Percentiles rank a stretch among this genome's conserved stretches.
These are phyloP conservation scores for Pholis gunnellus DNA, from an alignment of 2,113 vertebrate species.

Conservation along the genomic window DNA sequence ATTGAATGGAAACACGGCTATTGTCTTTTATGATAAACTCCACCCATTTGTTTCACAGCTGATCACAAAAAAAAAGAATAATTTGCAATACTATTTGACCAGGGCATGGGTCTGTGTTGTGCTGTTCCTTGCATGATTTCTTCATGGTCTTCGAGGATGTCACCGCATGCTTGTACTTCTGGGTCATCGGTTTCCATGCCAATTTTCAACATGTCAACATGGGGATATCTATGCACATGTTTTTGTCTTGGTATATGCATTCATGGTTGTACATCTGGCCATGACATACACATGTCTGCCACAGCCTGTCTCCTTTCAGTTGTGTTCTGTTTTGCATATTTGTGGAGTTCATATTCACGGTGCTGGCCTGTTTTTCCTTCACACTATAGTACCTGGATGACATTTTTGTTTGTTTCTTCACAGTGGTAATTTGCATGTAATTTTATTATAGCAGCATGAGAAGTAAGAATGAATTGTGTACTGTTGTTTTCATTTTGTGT, in stretches of 20 bases:
- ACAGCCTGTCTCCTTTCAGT: conserved; percentile 14
- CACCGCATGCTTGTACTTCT: conserved; percentile 61
- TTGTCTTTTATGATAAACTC: not conserved
- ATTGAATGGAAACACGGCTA: not conserved
- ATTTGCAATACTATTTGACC: conserved; percentile 8
- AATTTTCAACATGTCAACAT: conserved; percentile 16
- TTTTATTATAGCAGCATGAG: conserved; percentile 28
- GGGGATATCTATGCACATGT: conserved; percentile 47
- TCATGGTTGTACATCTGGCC: conserved; percentile 33
- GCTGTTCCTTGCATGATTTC: conserved; percentile 67
- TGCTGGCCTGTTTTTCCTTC: conserved; percentile 10
- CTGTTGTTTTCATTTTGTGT: conserved; percentile 6
- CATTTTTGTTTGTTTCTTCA: not conserved
- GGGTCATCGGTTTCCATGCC: conserved; percentile 4
- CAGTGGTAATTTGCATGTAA: conserved; percentile 50
- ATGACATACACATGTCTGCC: conserved; percentile 38
- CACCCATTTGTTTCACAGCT: not conserved
- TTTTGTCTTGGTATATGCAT: conserved; percentile 51
- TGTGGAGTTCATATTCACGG: not conserved
- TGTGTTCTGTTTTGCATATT: conserved; percentile 17
- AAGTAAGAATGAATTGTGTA: not conserved
- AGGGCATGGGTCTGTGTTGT: conserved; percentile 34
- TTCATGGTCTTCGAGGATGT: conserved; percentile 32
- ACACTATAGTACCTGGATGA: not conserved
- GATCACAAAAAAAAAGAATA: not conserved